A percentile compares a stretch with the other conserved stretches of the same genome.
Conservation (phyloP, 2,888 invertebrate species). For the Folsomia candida region DNA sequence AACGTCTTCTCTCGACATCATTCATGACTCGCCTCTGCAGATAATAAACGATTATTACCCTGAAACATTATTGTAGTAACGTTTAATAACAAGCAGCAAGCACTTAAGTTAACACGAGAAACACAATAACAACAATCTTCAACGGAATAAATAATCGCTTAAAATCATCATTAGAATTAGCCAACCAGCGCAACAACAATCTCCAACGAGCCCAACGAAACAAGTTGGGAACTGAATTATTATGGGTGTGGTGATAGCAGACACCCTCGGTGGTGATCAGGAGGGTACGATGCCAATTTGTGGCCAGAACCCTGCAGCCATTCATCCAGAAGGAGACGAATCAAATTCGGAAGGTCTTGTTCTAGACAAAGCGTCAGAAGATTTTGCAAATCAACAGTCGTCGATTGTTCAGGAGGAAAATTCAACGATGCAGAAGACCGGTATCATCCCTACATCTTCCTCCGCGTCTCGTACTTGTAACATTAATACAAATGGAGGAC, state of each 20-base stretch:
- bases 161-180: not conserved
- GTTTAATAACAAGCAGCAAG: not conserved
- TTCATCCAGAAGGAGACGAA: not conserved
- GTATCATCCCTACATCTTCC: not conserved
- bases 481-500: no score
- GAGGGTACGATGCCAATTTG: not conserved
- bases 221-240: no score
- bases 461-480: no score
- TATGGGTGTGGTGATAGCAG: no score
- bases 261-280: no score
- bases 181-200: constrained; percentile 2
- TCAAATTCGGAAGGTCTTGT: not conserved
- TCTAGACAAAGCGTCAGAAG: not conserved
- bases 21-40: no score
- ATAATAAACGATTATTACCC: constrained; percentile 16
- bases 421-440: not conserved
- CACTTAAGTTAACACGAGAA: not conserved
- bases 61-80: not conserved
- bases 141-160: constrained; percentile 13
- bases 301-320: not conserved
- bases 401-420: no score
- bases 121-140: not conserved
- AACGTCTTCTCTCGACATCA: no score
- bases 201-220: no score
- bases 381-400: not conserved